Conservation (phyloP, 2,888 invertebrate genomes). For the Stenoptilia bipunctidactyla region DNA sequence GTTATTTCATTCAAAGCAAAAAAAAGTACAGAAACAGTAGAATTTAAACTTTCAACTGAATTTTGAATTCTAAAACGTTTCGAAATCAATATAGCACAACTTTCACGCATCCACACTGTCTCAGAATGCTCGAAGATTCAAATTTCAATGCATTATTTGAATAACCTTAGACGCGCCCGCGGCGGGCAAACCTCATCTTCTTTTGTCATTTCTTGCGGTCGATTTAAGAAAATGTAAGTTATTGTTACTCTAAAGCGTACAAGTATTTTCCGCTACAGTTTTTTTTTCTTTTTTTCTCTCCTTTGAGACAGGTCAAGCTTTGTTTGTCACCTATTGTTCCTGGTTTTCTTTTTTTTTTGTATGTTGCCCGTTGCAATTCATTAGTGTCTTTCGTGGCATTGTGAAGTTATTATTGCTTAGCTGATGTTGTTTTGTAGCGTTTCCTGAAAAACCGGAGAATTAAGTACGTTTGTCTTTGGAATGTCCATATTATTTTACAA, state of each 20-base stretch:
- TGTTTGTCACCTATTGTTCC: constrained; percentile 27
- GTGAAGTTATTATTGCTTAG: constrained; percentile 4
- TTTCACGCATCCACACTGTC: too few species aligned
- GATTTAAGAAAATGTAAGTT: constrained; percentile 6
- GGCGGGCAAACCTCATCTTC: neutral
- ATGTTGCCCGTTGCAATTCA: constrained; percentile 22
- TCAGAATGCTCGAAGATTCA: neutral
- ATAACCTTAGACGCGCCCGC: neutral
- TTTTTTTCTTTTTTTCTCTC: constrained; percentile 22
- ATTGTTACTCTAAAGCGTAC: neutral
- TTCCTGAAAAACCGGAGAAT: too few species aligned
- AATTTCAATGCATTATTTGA: constrained; percentile 1
- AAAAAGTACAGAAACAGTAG: too few species aligned
- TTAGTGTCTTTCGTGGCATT: constrained; percentile 21
- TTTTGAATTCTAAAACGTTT: too few species aligned
- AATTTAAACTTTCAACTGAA: too few species aligned
- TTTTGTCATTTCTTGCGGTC: neutral
- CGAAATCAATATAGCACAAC: too few species aligned
- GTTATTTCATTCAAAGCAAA: too few species aligned
- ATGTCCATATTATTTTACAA: too few species aligned
- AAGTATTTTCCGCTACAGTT: constrained; percentile 15
- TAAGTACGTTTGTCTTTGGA: too few species aligned
- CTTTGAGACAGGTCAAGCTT: constrained; percentile 24
- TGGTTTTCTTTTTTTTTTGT: constrained; percentile 24
- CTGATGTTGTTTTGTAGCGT: constrained; percentile 2